Evolutionary conservation across 2,888 invertebrate genomes (phyloP).

Genomic region (Ecliptopera silaceata): DNA sequence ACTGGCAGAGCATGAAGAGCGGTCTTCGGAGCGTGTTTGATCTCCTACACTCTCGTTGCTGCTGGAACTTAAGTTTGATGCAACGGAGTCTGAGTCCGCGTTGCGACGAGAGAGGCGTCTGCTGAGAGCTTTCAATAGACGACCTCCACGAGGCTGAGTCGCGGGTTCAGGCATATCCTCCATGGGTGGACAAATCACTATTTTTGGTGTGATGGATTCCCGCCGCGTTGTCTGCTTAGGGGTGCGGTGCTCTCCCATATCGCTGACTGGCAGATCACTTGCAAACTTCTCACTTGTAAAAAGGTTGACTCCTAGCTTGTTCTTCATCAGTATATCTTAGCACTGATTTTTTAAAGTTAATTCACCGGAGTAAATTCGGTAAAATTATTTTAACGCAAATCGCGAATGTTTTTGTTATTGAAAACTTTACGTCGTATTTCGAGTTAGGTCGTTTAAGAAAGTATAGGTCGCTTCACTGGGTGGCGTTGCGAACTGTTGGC

Average conservation of each 20-base stretch:
- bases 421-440: slow-evolving; percentile 64
- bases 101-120: slow-evolving; percentile 83
- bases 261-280: slow-evolving; percentile 60
- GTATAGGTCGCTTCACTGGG: slow-evolving; percentile 54
- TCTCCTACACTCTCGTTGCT: slow-evolving; percentile 75
- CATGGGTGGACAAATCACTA: slow-evolving; percentile 76
- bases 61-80: slow-evolving; percentile 60
- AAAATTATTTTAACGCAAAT: slow-evolving; percentile 33
- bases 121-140: slow-evolving; percentile 86
- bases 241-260: slow-evolving; percentile 48
- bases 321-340: slow-evolving; percentile 67
- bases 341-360: slow-evolving; percentile 42
- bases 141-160: slow-evolving; percentile 82
- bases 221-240: slow-evolving; percentile 54
- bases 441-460: slow-evolving; percentile 40
- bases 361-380: slow-evolving; percentile 38
- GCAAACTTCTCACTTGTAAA: slow-evolving; percentile 63
- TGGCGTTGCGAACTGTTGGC: slow-evolving; percentile 60
- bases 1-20: slow-evolving; percentile 82
- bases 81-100: slow-evolving; percentile 67
- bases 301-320: slow-evolving; percentile 62
- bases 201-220: slow-evolving; percentile 70
- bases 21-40: slow-evolving; percentile 62
- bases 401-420: slow-evolving; percentile 42
- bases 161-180: slow-evolving; percentile 82